Conservation (phyloP, 2,113 vertebrate species). For the Gopherus evgoodei region DNA sequence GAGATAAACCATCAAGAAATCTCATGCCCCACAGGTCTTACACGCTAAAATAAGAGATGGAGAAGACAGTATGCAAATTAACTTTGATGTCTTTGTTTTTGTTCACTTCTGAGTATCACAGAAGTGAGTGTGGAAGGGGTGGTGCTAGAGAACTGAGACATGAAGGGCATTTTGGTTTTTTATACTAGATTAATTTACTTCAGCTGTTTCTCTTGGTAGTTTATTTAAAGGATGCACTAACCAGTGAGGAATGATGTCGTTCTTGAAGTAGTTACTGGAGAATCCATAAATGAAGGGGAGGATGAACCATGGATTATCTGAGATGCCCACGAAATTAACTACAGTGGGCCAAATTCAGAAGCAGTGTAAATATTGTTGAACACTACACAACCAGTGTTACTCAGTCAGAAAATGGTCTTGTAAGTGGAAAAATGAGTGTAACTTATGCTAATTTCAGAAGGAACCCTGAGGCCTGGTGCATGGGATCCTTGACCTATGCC, state of each 20-base stretch:
- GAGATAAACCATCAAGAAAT: not conserved
- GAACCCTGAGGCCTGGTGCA: not conserved
- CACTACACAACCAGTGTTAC: not conserved
- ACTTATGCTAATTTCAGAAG: not conserved
- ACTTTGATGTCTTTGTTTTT: not conserved
- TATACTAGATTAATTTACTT: not conserved
- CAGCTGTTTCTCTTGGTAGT: not conserved
- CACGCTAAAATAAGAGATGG: not conserved
- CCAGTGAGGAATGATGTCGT: not conserved
- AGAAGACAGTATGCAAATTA: not conserved
- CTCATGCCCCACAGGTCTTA: not conserved
- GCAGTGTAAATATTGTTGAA: not conserved
- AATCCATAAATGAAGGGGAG: not conserved
- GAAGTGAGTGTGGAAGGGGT: not conserved
- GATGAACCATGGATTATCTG: not conserved
- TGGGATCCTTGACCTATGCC: not conserved
- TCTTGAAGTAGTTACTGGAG: not conserved
- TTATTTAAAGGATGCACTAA: not conserved
- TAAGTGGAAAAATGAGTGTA: not conserved
- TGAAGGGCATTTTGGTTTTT: not conserved
- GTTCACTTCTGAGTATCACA: not conserved
- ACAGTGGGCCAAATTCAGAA: not conserved
- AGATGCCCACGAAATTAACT: not conserved
- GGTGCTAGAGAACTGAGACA: not conserved
- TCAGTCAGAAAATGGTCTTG: not conserved